These are phyloP conservation scores for Gobionotothen gibberifrons DNA, from an alignment of 2,797 vertebrate genomes.

Conservation along the genomic window DNA sequence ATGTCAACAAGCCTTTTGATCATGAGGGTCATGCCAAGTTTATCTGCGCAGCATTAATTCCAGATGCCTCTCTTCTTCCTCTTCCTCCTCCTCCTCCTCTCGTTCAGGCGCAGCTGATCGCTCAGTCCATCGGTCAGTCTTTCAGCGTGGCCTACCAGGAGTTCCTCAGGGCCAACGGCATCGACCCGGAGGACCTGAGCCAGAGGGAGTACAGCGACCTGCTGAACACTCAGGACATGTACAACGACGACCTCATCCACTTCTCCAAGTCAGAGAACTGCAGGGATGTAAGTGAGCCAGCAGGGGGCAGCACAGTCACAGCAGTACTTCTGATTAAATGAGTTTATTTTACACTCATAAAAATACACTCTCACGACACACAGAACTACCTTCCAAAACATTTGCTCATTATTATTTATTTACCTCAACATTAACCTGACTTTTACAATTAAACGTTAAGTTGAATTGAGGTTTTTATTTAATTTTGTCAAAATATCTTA, in stretches of 20 bases:
- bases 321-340: neutral
- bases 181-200: slow-evolving; percentile 97
- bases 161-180: slow-evolving; percentile 96
- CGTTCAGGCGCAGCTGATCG: slow-evolving; percentile 93
- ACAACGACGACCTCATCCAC: slow-evolving; percentile 98
- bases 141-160: slow-evolving; percentile 98
- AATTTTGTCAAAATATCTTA: too few species aligned
- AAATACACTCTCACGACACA: too few species aligned
- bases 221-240: slow-evolving; percentile 99
- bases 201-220: slow-evolving; percentile 98
- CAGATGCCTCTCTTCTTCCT: too few species aligned
- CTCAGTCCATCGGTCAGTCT: slow-evolving; percentile 98
- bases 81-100: neutral
- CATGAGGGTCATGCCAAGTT: too few species aligned
- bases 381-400: too few species aligned
- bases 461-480: too few species aligned
- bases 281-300: slow-evolving; percentile 90
- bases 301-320: slow-evolving; percentile 52
- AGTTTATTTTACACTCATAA: neutral
- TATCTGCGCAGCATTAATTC: too few species aligned
- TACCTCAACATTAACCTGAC: too few species aligned
- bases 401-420: too few species aligned
- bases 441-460: too few species aligned
- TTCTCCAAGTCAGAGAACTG: slow-evolving; percentile 99
- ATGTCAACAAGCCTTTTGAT: too few species aligned